phyloP scores from a whole-genome alignment of 1,140 invertebrate genomes.

The Dendrolimus kikuchii region DNA sequence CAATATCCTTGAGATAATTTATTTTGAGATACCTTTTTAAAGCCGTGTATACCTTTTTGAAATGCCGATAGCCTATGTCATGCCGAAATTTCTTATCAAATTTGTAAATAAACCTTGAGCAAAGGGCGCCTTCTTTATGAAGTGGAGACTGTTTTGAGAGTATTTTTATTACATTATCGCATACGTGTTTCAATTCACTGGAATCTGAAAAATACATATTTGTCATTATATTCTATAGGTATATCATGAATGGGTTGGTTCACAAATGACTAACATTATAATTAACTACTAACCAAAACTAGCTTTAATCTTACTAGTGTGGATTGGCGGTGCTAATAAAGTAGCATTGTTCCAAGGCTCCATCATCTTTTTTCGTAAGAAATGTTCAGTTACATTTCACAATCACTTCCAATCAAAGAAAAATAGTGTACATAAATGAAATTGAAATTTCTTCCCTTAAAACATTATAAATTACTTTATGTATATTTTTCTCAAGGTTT shows the following conservation, averaged over 20 bases:
- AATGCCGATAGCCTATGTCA: slow-evolving; percentile 74
- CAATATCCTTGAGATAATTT: slow-evolving; percentile 60
- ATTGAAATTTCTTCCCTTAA: no score
- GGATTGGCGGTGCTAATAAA: slow-evolving; percentile 45
- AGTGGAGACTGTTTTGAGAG: slow-evolving; percentile 67
- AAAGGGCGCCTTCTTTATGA: slow-evolving; percentile 71
- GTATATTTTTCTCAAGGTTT: no score
- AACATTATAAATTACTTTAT: no score
- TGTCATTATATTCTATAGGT: background rate
- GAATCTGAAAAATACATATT: slow-evolving; percentile 43
- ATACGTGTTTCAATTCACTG: slow-evolving; percentile 27
- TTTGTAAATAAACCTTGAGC: slow-evolving; percentile 74
- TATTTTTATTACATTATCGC: slow-evolving; percentile 50
- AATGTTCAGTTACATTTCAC: background rate
- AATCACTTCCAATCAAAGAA: background rate
- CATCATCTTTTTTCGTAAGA: slow-evolving; percentile 18
- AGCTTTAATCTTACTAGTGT: slow-evolving; percentile 30
- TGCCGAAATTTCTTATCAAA: slow-evolving; percentile 75
- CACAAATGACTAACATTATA: slow-evolving; percentile 4
- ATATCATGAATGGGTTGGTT: background rate
- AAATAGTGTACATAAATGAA: no score
- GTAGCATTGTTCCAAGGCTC: slow-evolving; percentile 49
- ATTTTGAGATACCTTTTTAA: slow-evolving; percentile 71
- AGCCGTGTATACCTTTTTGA: slow-evolving; percentile 73
- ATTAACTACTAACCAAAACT: slow-evolving; percentile 23